phyloP scores from a whole-genome alignment of 1,140 invertebrate genomes.

The Calosoma granatense region DNA sequence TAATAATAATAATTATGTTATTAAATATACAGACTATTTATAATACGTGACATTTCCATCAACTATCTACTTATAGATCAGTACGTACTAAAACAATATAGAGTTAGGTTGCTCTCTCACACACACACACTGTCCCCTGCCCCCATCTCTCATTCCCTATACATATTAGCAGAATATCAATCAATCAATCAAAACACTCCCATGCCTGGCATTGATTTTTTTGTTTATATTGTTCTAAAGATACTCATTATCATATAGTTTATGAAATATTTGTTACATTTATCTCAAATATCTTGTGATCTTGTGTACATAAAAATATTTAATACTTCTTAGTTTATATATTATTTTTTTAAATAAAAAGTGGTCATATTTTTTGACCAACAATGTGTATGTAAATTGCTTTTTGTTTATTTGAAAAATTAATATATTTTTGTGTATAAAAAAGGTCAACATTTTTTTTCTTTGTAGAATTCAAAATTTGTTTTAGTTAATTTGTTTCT shows the following conservation, averaged over 20 bases:
- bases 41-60: too few species aligned
- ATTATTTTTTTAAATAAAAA: neutral
- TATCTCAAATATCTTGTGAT: neutral
- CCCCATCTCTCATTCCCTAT: too few species aligned
- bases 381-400: neutral
- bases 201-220: neutral
- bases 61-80: too few species aligned
- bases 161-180: neutral
- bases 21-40: too few species aligned
- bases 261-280: conserved; percentile 5
- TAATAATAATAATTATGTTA: too few species aligned
- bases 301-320: conserved; percentile 2
- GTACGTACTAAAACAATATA: neutral
- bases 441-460: neutral
- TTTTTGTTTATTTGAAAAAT: neutral
- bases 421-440: neutral
- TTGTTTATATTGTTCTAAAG: neutral
- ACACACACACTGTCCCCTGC: too few species aligned
- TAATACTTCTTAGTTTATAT: conserved; percentile 1
- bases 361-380: neutral
- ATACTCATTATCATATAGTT: conserved; percentile 4
- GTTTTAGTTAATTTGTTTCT: neutral
- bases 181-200: too few species aligned
- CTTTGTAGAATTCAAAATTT: neutral
- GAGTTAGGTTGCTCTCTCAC: too few species aligned